phyloP scores from a whole-genome alignment of 2,797 vertebrate species.

The Ara ararauna region DNA sequence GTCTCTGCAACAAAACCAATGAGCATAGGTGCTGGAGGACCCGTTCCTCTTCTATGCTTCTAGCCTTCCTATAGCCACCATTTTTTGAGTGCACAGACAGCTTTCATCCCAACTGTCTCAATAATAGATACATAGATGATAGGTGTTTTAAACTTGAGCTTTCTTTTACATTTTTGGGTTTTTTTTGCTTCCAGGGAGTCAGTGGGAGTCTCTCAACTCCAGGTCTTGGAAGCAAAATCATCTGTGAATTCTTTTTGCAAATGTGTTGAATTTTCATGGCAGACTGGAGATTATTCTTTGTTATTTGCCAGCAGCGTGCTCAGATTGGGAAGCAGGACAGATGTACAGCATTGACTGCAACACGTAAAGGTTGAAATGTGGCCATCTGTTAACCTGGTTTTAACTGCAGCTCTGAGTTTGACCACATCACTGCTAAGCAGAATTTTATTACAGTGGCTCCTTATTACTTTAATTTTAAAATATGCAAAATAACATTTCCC shows the following conservation, averaged over 20 bases:
- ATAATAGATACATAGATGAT: background rate
- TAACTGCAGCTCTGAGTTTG: background rate
- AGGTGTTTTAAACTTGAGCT: background rate
- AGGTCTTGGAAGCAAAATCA: background rate
- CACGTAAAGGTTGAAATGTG: background rate
- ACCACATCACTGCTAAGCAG: background rate
- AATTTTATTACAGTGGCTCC: background rate
- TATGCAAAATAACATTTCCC: background rate
- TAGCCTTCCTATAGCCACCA: background rate
- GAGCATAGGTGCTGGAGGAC: background rate
- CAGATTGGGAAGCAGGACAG: background rate
- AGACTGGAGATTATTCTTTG: background rate
- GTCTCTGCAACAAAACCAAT: background rate
- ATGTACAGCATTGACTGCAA: background rate
- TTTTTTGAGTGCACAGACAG: background rate
- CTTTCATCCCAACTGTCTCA: background rate
- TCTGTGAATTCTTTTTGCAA: background rate
- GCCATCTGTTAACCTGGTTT: background rate
- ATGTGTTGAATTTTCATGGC: background rate
- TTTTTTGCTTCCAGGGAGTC: background rate
- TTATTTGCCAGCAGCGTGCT: background rate
- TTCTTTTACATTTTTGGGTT: background rate
- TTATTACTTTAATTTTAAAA: background rate
- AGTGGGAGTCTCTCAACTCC: background rate
- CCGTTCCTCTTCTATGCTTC: fast-evolving